Evolutionary conservation across 2,797 vertebrate species (phyloP), one percentile per base, ranked within the genome.

Genomic region (Enteromius viviparus): DNA sequence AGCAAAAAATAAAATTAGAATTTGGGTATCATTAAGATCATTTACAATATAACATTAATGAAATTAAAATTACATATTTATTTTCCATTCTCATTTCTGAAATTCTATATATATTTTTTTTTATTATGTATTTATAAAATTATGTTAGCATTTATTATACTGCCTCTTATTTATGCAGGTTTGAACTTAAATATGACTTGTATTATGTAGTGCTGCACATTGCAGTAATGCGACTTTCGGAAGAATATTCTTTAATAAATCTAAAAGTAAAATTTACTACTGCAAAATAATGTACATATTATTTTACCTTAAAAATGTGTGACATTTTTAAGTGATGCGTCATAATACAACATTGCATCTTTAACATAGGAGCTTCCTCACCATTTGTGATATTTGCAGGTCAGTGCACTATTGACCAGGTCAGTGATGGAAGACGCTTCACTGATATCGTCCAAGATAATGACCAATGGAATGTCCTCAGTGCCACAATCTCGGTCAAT

Each of bases 361-460:
- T 37, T 34, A 15, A 15, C 12, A 40, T 11, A 60, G 1, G 21
- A 60, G n/a, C 15, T 26, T 37, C 6, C 6, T 49, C 89, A 99
- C 98, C 98, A 99, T 96, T 97, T 99, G 90, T 99, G 97, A 88
- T 99, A 98, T 92, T 99, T 99, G 97, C 98, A 99, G 85, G 97
- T 99, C 71, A 99, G 95, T 0, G 97, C 97, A 0, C 97, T 97
- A 0, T 99, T 99, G 87, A 99, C 96, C 0, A 99, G 95, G 89
- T 99, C 97, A 0, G 97, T 98, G 90, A 97, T 95, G 81, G 95
- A 95, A 0, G 95, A 93, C 0, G 96, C 90, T 80, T 99, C 96
- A 0, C 94, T 96, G 21, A 99, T 96, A 91, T 99, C 97, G 0
- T 99, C 97, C 83, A 99, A 91, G 3, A 99, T 95, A 88, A 99